These are phyloP conservation scores for Casuarius casuarius DNA, from an alignment of 2,113 vertebrate species.

Conservation along the genomic window DNA sequence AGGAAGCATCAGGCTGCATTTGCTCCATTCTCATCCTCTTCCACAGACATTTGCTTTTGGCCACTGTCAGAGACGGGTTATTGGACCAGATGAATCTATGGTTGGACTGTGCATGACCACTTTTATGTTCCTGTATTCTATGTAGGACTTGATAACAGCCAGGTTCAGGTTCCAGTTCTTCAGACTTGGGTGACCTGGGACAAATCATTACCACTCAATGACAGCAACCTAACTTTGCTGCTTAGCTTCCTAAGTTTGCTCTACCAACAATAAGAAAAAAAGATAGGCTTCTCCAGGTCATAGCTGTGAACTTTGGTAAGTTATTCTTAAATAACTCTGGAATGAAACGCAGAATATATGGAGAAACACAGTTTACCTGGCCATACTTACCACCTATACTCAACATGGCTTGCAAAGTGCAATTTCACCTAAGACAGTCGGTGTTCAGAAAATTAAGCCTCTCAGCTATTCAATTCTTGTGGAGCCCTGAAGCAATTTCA, in stretches of 20 bases:
- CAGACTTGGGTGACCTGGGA: neutral
- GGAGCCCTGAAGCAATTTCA: neutral
- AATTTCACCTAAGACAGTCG: neutral
- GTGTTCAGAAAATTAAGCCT: neutral
- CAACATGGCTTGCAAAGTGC: neutral
- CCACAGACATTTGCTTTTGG: neutral
- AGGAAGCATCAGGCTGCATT: neutral
- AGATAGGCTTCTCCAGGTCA: neutral
- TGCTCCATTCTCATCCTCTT: fast-evolving
- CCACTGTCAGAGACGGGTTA: neutral
- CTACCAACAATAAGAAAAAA: neutral
- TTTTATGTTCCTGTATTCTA: neutral
- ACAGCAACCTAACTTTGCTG: neutral
- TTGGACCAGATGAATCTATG: neutral
- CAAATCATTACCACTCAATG: neutral
- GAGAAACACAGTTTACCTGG: neutral
- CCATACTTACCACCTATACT: neutral
- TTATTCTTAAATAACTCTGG: neutral
- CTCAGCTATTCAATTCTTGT: neutral
- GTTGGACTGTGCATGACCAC: neutral
- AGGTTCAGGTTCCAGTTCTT: neutral
- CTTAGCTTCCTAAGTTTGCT: neutral
- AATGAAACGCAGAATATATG: neutral
- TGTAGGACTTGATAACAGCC: neutral
- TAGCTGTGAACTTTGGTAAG: neutral